phyloP scores from a whole-genome alignment of 2,113 vertebrate genomes.

The Gnathonemus echidnorhynchus region DNA sequence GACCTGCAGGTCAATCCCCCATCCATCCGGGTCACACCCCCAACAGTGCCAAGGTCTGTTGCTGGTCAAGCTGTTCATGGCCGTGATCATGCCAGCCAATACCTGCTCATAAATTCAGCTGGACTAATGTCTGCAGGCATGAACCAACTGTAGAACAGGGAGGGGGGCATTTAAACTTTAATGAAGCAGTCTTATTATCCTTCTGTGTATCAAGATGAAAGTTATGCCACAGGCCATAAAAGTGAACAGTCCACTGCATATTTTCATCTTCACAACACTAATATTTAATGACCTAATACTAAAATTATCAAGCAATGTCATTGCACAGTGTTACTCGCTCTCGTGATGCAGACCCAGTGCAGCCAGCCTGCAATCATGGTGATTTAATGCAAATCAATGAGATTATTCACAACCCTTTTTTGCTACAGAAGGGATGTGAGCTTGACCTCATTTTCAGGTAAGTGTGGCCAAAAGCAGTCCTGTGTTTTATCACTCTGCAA shows the following conservation, averaged over 20 bases:
- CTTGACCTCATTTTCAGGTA: not conserved
- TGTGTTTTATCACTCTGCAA: not conserved
- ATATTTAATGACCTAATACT: slow-evolving; percentile 9
- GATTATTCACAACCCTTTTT: not conserved
- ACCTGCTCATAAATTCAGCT: not conserved
- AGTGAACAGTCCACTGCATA: not conserved
- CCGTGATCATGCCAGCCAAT: not conserved
- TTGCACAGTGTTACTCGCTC: not conserved
- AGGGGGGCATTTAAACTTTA: not conserved
- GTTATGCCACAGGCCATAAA: not conserved
- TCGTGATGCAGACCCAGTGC: not conserved
- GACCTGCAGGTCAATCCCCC: not conserved
- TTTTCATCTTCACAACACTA: not conserved
- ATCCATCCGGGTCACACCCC: not conserved
- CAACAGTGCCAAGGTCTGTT: not conserved
- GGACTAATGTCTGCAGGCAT: not conserved
- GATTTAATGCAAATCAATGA: not conserved
- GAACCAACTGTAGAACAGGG: not conserved
- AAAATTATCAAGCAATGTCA: not conserved
- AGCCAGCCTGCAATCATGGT: not conserved
- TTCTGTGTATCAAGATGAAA: not conserved
- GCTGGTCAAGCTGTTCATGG: not conserved
- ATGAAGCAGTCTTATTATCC: not conserved
- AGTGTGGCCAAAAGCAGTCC: not conserved
- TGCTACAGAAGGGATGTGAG: not conserved